A percentile compares a stretch with the other conserved stretches of the same genome.
phyloP scores from a whole-genome alignment of 1,140 invertebrate species.

The Prorops nasuta region DNA sequence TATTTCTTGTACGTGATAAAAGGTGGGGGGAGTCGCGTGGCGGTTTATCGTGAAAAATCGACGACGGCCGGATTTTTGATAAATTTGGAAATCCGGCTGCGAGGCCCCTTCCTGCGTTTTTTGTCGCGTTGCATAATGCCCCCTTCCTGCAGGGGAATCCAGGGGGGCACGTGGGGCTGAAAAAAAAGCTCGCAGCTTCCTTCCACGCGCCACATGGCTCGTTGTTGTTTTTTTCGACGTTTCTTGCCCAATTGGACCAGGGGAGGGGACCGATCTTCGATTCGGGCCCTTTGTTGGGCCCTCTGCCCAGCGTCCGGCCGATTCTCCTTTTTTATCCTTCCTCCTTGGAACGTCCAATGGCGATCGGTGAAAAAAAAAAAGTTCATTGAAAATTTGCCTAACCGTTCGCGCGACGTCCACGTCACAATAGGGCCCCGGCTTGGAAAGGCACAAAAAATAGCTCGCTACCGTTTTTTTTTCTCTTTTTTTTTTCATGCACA shows the following conservation, averaged over 20 bases:
- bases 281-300: constrained; percentile 32
- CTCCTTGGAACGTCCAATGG: constrained; percentile 12
- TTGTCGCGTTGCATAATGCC: constrained; percentile 22
- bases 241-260: background rate
- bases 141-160: constrained; percentile 5
- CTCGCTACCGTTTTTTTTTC: constrained; percentile 4
- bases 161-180: constrained; percentile 2
- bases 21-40: background rate
- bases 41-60: background rate
- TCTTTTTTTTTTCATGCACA: background rate
- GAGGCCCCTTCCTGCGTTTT: constrained; percentile 22
- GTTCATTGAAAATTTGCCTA: constrained; percentile 52
- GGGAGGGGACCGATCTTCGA: constrained; percentile 25
- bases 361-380: constrained; percentile 31
- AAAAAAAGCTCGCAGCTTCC: constrained; percentile 29
- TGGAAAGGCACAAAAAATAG: constrained; percentile 1
- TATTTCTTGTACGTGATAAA: background rate
- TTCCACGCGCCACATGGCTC: constrained; percentile 47
- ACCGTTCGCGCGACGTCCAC: constrained; percentile 30
- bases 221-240: constrained; percentile 33
- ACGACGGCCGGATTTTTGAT: constrained; percentile 30
- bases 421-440: background rate
- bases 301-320: constrained; percentile 45
- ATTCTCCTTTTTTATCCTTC: background rate
- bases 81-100: constrained; percentile 36